Percentiles rank a stretch among this genome's conserved stretches.
Conservation (phyloP, 2,113 vertebrate species). For the Bostrychus sinensis region DNA sequence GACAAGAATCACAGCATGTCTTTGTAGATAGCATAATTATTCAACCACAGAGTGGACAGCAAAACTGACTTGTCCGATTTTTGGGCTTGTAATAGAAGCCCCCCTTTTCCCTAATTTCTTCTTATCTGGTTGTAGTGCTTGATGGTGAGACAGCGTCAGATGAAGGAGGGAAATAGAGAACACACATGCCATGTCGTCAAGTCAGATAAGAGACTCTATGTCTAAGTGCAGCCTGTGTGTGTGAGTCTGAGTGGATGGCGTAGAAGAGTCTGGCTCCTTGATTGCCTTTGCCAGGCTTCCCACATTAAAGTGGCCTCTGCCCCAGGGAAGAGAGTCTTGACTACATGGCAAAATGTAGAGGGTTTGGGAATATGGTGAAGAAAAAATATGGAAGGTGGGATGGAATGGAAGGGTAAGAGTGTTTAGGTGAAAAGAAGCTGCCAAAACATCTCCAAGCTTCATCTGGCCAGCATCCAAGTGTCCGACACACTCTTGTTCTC, state of each 20-base stretch:
- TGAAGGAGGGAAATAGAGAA: conserved; percentile 76
- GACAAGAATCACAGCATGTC: conserved; percentile 85
- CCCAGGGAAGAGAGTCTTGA: conserved; percentile 76
- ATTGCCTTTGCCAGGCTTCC: conserved; percentile 81
- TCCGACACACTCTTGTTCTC: conserved; percentile 69
- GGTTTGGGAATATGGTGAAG: conserved; percentile 58
- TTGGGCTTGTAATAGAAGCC: conserved; percentile 52
- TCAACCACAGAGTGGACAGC: conserved; percentile 66
- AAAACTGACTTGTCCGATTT: conserved; percentile 70
- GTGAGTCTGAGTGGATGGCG: conserved; percentile 47
- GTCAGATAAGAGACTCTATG: conserved; percentile 75
- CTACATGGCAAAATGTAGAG: conserved; percentile 73
- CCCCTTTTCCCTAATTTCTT: conserved; percentile 57
- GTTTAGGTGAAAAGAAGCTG: conserved; percentile 75
- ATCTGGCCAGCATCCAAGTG: conserved; percentile 78
- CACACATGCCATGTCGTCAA: conserved; percentile 80
- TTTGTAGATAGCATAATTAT: conserved; percentile 82
- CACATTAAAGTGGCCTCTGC: conserved; percentile 81
- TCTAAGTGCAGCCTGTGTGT: conserved; percentile 54
- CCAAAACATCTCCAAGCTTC: conserved; percentile 77
- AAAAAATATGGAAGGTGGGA: conserved; percentile 65
- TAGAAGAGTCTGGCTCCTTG: conserved; percentile 73
- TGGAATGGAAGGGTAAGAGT: conserved; percentile 54
- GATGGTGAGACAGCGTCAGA: conserved; percentile 72
- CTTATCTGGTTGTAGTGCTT: conserved; percentile 71